A percentile compares a stretch with the other conserved stretches of the same genome.
Conservation (phyloP, 2,797 vertebrate species). For the Crenichthys baileyi region DNA sequence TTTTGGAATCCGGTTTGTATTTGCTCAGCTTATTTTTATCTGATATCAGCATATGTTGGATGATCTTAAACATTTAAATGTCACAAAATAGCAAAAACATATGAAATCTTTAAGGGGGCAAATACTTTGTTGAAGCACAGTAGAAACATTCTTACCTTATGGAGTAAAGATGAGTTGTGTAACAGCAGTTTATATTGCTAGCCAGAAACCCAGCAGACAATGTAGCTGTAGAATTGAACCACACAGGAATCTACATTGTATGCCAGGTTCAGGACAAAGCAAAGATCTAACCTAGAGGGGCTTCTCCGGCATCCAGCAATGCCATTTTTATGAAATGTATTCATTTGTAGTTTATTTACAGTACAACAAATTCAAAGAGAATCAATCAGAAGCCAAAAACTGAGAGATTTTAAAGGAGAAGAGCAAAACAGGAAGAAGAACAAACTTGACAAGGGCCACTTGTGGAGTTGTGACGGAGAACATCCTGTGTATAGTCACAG, state of each 20-base stretch:
- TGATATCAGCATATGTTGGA: neutral
- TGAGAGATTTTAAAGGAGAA: constrained; percentile 32
- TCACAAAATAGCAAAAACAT: neutral
- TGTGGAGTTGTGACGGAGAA: constrained; percentile 73
- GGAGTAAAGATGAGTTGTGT: neutral
- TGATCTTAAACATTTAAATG: neutral
- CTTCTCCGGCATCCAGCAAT: constrained; percentile 8
- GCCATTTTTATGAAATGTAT: neutral
- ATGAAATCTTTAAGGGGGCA: neutral
- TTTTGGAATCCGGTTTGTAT: too few species aligned
- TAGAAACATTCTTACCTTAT: constrained; percentile 54
- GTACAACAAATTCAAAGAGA: constrained; percentile 13
- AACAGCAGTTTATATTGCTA: constrained; percentile 76
- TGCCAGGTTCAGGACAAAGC: constrained; percentile 98
- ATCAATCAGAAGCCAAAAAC: constrained; percentile 11
- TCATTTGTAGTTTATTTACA: neutral
- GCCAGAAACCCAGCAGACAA: constrained; percentile 99
- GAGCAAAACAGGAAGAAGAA: constrained; percentile 51
- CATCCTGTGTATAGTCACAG: constrained; percentile 77
- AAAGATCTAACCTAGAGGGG: constrained; percentile 54
- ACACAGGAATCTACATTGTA: constrained; percentile 99
- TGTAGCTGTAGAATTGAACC: constrained; percentile 98
- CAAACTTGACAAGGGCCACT: constrained; percentile 69
- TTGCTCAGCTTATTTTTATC: neutral
- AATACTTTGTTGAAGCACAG: neutral